Evolutionary conservation across 2,113 vertebrate genomes (phyloP), one percentile per base, ranked within the genome.

Genomic region (Dicaeum eximium): DNA sequence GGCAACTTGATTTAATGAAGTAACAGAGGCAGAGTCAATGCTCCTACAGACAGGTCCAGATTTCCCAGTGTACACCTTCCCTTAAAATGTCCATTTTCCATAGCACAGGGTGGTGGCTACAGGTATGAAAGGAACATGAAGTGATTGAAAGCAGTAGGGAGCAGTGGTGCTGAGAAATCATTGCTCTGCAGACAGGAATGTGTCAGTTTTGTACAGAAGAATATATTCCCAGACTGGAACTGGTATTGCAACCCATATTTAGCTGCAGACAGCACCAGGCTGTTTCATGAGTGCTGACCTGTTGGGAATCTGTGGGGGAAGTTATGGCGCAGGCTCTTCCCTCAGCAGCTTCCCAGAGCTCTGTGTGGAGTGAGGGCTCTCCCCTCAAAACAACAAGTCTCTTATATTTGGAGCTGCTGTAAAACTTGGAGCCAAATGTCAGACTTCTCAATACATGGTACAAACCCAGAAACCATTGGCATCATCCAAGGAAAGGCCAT

Each of bases 271-370:
- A 71, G 62, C 38, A 77, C 51, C 51, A 48, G 75, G 37, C 54
- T 69, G 48, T 72, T 88, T 17, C 53, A 54, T 93, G 80, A 94
- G 94, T 78, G 80, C 80, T 97, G 97, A 88, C 95, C 91, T 88
- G 75, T 47, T 80, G 90, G 70, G 95, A 97, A 95, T 97, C 66
- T 93, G 88, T 58, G 93, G 93, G 86, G 93, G 92, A 48, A 53
- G 61, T 86, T 83, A 54, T 0, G 11, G 47, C 25, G 47, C 80
- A 51, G 65, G 70, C 50, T 75, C 13, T 60, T 95, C 73, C 40
- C 44, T 82, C n/a, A 77, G 9, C 85, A 95, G 60, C 50, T 93
- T 93, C 81, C 84, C 62, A 70, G 77, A 19, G 48, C 40, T 92
- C 70, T 2, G 3, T 48, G 40, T 50, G 86, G 25, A 77, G 88